Evolutionary conservation across 2,113 vertebrate genomes (phyloP).

Genomic region (Columba janthina): DNA sequence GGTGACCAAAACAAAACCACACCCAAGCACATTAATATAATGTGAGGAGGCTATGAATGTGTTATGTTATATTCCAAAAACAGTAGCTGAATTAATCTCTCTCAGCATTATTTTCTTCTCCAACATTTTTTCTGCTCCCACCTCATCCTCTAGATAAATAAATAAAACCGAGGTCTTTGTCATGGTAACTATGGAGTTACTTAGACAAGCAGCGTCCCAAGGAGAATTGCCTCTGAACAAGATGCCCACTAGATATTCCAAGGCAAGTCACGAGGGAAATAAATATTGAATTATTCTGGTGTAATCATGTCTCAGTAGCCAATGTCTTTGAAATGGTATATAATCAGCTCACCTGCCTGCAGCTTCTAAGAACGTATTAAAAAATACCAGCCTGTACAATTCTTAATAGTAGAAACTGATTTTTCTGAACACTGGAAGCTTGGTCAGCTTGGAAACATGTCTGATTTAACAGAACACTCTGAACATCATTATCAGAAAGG

Average conservation of each 20-base stretch:
- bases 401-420: background rate
- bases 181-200: background rate
- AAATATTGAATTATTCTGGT: background rate
- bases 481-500: background rate
- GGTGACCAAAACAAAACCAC: background rate
- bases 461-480: background rate
- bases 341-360: background rate
- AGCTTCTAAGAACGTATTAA: background rate
- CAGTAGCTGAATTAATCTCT: background rate
- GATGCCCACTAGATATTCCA: background rate
- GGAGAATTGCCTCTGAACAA: background rate
- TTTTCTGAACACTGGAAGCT: background rate
- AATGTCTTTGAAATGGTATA: background rate
- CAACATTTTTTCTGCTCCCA: background rate
- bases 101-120: background rate
- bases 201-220: background rate
- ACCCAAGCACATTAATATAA: background rate
- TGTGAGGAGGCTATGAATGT: background rate
- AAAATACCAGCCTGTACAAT: background rate
- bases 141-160: background rate
- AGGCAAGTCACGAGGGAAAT: background rate
- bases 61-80: accelerated
- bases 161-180: background rate
- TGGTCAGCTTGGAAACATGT: background rate
- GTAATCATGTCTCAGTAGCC: background rate